These are phyloP conservation scores for Drosophila monieri DNA, from an alignment of 2,888 invertebrate genomes.

Conservation along the genomic window DNA sequence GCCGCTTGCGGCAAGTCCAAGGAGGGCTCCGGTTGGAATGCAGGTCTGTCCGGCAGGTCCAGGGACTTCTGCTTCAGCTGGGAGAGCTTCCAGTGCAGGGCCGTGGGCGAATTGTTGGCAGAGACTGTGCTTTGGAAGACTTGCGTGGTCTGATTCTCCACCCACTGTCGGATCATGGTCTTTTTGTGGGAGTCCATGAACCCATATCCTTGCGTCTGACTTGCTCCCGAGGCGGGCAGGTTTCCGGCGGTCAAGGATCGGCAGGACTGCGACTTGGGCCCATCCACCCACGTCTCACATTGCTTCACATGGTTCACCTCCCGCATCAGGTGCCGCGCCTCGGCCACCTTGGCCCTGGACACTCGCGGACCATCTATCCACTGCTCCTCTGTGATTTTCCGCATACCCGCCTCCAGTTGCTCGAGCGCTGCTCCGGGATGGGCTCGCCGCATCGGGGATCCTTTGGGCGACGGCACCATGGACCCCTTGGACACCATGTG, in stretches of 20 bases:
- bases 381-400: conserved; percentile 91
- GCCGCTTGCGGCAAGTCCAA: conserved; percentile 38
- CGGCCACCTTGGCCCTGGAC: conserved; percentile 92
- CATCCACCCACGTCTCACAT: conserved; percentile 97
- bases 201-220: conserved; percentile 87
- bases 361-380: conserved; percentile 98
- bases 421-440: conserved; percentile 65
- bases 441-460: conserved; percentile 85
- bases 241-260: conserved; percentile 84
- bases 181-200: conserved; percentile 97
- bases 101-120: conserved; percentile 85
- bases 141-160: conserved; percentile 94
- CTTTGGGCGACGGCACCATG: conserved; percentile 85
- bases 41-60: conserved; percentile 69
- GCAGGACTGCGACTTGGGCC: conserved; percentile 89
- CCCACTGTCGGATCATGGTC: conserved; percentile 96
- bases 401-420: conserved; percentile 81
- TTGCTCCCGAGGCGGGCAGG: conserved; percentile 74
- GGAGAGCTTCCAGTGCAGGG: conserved; percentile 85
- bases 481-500: conserved; percentile 82
- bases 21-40: conserved; percentile 83
- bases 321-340: conserved; percentile 91
- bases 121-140: conserved; percentile 87
- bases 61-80: conserved; percentile 86
- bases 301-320: conserved; percentile 91